Percentiles rank a stretch among this genome's conserved stretches.
These are phyloP conservation scores for Garra rufa DNA, from an alignment of 2,113 vertebrate genomes.

Conservation along the genomic window DNA sequence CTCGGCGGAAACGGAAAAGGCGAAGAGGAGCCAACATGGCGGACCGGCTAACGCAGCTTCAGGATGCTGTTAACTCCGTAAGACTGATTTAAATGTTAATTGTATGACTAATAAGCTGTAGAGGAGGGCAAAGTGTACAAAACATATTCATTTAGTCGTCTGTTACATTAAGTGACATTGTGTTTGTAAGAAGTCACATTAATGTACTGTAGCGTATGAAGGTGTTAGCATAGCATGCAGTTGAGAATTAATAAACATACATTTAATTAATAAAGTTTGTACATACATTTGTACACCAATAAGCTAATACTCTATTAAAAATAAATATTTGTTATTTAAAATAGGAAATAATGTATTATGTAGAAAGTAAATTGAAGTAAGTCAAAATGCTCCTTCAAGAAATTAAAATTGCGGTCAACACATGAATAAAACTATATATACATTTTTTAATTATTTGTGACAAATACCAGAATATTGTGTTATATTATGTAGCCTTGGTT, in stretches of 20 bases:
- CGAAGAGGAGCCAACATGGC: constrained; percentile 78
- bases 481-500: neutral
- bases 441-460: neutral
- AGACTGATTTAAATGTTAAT: constrained; percentile 46
- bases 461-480: neutral
- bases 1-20: neutral
- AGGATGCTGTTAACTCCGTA: constrained; percentile 96
- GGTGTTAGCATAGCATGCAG: constrained; percentile 12
- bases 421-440: neutral
- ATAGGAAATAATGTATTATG: neutral
- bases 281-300: neutral
- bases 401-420: neutral
- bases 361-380: neutral
- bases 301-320: neutral
- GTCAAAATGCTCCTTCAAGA: neutral
- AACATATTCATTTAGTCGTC: neutral
- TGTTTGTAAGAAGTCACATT: neutral
- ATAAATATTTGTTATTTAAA: neutral
- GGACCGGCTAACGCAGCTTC: constrained; percentile 90
- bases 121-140: neutral
- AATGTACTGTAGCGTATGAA: neutral
- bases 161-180: neutral
- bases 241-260: neutral
- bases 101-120: neutral
- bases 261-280: neutral